Evolutionary conservation across 2,113 vertebrate genomes (phyloP).

Genomic region (Nibea albiflora): DNA sequence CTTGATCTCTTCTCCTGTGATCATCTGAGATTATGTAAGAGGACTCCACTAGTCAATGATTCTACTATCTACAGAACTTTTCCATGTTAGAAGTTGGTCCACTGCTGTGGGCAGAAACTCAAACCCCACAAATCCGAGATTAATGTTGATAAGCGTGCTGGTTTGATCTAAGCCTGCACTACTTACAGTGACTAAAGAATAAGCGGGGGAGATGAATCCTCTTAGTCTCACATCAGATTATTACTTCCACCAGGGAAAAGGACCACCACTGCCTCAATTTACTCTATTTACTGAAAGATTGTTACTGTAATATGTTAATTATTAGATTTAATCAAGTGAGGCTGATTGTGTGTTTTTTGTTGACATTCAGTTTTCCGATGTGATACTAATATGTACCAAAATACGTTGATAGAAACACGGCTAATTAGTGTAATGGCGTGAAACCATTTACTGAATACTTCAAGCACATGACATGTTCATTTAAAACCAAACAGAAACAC

Average conservation of each 20-base stretch:
- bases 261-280: slow-evolving; percentile 34
- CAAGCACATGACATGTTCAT: neutral
- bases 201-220: slow-evolving; percentile 53
- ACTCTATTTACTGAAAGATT: slow-evolving; percentile 38
- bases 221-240: slow-evolving; percentile 68
- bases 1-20: neutral
- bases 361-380: too few relatives aligned
- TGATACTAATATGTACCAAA: too few relatives aligned
- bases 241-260: slow-evolving; percentile 44
- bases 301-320: slow-evolving; percentile 27
- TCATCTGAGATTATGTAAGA: slow-evolving; percentile 1
- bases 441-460: neutral
- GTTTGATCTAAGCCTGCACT: slow-evolving; percentile 45
- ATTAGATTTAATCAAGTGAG: slow-evolving; percentile 16
- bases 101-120: slow-evolving; percentile 8
- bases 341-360: neutral
- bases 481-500: neutral
- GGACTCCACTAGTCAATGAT: slow-evolving; percentile 15
- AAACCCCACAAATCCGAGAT: slow-evolving; percentile 31
- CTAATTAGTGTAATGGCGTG: neutral
- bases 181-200: slow-evolving; percentile 44
- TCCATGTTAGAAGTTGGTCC: neutral
- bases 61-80: slow-evolving; percentile 45
- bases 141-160: slow-evolving; percentile 29
- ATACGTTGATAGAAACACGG: too few relatives aligned